Conservation (phyloP, 2,797 vertebrate genomes). For the Lateolabrax maculatus region DNA sequence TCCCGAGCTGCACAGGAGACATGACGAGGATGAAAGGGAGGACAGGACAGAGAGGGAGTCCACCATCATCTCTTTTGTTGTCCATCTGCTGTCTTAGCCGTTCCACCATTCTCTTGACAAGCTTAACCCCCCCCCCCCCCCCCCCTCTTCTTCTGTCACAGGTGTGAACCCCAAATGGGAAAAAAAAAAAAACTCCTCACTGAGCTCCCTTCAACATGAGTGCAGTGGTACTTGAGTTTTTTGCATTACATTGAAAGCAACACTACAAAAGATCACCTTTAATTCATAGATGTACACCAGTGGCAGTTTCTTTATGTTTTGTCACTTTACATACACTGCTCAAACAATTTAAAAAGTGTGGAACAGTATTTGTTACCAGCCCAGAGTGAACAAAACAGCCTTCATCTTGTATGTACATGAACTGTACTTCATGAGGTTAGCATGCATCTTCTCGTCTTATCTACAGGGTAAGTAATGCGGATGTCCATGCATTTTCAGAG, state of each 20-base stretch:
- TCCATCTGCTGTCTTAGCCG: conserved; percentile 79
- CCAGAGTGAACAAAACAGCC: conserved; percentile 2
- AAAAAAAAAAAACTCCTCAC: conserved; percentile 21
- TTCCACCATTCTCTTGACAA: conserved; percentile 59
- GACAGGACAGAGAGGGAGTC: conserved; percentile 59
- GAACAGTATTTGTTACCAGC: background rate
- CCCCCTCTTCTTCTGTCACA: conserved; percentile 62
- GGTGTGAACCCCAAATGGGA: conserved; percentile 66
- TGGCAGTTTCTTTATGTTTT: conserved; percentile 10
- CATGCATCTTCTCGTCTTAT: background rate
- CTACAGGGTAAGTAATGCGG: background rate
- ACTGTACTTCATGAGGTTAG: background rate
- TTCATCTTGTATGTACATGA: background rate
- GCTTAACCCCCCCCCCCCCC: conserved; percentile 51
- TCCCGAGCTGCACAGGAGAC: conserved; percentile 63
- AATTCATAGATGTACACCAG: conserved; percentile 6
- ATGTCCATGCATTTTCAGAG: background rate
- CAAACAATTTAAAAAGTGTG: conserved; percentile 7
- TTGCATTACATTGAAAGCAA: conserved; percentile 26
- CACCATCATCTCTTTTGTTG: conserved; percentile 73
- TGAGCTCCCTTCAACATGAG: conserved; percentile 28
- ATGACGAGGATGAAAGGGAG: conserved; percentile 72
- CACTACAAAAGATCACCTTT: conserved; percentile 30
- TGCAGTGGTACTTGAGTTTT: conserved; percentile 37
- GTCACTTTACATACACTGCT: background rate